Base-by-base conservation (phyloP, 2,888 invertebrate species). In the Baccha elongata region DNA sequence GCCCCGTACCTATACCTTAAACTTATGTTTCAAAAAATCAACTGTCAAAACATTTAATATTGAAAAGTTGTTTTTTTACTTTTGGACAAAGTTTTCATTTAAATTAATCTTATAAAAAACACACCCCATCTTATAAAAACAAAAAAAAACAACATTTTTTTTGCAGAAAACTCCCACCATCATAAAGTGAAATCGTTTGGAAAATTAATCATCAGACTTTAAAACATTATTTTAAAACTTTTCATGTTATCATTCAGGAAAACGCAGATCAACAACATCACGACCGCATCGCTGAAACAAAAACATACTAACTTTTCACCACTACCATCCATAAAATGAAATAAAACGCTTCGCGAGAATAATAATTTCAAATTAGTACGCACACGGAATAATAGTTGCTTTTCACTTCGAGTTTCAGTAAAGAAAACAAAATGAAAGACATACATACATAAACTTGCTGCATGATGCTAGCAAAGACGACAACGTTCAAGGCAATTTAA, bases 201-300 rank as follows among this genome's bases (percentile, higher is more conserved):
- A n/a, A 35, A 53, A 35, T 58, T 58, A 23, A 58, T 58, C 23
- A 40, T 40, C 58, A 55, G 35, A 58, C 58, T 23, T 40, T 40
- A 23, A 26, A 58, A 26, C 19, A 26, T 19, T 21, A 11, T 26
- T 58, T 15, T 10, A 15, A 40, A 58, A 40, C 10, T 40, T 40
- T 40, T 23, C 7, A 15, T 40, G 40, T 58, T 40, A 26, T 58
- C 26, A 26, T 40, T 58, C 11, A 23, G 26, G 11, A 40, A 52
- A 58, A 37, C 23, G 21, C 40, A 37, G 19, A 11, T 11, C 35
- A 32, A 13, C 53, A 17, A 11, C 32, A 35, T n/a, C 11, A 53
- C 32, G 29, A 17, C 32, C 17, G 6, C 11, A 32, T 3, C 32
- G 0, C 19, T 13, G 1, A 53, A 13, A 55, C 3, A 55, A 58